Conservation (phyloP, 2,113 vertebrate species). For the Lasiurus borealis region DNA sequence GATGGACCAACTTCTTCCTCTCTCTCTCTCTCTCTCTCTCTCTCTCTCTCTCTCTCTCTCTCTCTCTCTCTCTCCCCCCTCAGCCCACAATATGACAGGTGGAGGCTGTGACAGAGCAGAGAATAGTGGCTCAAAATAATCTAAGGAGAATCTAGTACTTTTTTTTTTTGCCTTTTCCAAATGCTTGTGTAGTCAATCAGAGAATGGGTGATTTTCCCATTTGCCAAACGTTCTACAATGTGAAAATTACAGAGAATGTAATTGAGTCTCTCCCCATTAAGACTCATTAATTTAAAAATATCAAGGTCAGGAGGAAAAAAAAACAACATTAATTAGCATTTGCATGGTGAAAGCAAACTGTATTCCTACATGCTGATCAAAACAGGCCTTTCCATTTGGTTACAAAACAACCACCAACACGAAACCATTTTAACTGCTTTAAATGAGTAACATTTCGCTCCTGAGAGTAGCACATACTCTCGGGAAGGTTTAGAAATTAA, state of each 20-base stretch:
- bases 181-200: not conserved
- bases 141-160: not conserved
- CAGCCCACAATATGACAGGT: not conserved
- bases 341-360: constrained; percentile 40
- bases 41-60: no score
- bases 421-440: constrained; percentile 28
- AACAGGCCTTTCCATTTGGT: constrained; percentile 4
- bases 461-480: not conserved
- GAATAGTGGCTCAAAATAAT: not conserved
- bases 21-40: no score
- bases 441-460: constrained; percentile 4
- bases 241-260: constrained; percentile 28
- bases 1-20: not conserved
- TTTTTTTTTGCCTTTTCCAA: not conserved
- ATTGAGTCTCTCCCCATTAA: constrained; percentile 25
- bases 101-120: not conserved
- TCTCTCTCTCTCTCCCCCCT: not conserved
- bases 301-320: not conserved
- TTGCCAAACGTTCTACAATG: constrained; percentile 15
- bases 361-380: not conserved
- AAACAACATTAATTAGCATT: constrained; percentile 12
- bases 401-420: not conserved
- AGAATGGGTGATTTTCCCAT: not conserved
- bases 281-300: constrained; percentile 52
- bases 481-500: constrained; percentile 61